phyloP scores from a whole-genome alignment of 1,140 invertebrate species.

The Lordiphosa clarofinis region DNA sequence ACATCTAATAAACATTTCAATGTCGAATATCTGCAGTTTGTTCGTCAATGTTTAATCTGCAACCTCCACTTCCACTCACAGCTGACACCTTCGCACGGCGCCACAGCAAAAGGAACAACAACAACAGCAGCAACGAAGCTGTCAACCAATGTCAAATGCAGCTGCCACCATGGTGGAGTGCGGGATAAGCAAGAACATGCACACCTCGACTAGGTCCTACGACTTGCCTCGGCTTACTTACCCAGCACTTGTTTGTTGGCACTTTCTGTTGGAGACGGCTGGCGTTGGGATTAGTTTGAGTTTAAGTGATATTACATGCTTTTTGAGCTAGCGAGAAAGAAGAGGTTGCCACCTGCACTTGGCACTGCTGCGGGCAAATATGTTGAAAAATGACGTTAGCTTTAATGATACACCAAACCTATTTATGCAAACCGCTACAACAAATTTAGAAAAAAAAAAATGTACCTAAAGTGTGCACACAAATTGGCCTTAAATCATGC shows the following conservation, averaged over 20 bases:
- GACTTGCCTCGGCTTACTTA: conserved; percentile 20
- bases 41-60: conserved; percentile 20
- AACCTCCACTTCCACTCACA: conserved; percentile 2
- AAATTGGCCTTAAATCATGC: conserved; percentile 9
- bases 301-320: conserved; percentile 62
- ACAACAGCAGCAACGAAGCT: conserved; percentile 12
- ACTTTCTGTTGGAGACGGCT: conserved; percentile 13
- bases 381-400: not conserved
- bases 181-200: conserved; percentile 6
- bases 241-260: conserved; percentile 23
- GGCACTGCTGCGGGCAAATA: conserved; percentile 2
- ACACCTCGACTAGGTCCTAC: conserved; percentile 8
- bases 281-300: conserved; percentile 50
- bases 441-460: not conserved
- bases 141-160: conserved; percentile 40
- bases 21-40: conserved; percentile 10
- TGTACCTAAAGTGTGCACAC: not conserved
- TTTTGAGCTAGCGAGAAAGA: conserved; percentile 21
- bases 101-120: conserved; percentile 2
- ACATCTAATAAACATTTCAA: conserved; percentile 24
- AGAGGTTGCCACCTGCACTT: conserved; percentile 8
- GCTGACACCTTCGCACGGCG: conserved; percentile 3
- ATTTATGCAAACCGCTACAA: not conserved
- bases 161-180: not conserved
- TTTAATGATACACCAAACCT: not conserved